Conservation (phyloP, 2,888 invertebrate species). For the Punctoribates punctum region DNA sequence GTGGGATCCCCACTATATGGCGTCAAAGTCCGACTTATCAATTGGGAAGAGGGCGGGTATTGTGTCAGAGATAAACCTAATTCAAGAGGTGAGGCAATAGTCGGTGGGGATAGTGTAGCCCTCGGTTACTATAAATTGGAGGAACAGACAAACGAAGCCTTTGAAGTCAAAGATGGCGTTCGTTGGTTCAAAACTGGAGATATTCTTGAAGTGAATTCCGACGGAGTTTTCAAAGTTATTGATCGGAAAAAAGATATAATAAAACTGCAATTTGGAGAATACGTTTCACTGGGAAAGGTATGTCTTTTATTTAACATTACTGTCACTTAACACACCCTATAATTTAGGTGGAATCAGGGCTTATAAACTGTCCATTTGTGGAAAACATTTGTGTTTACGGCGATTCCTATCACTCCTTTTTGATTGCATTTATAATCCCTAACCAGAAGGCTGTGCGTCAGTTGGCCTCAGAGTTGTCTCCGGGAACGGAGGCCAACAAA, state of each 20-base stretch:
- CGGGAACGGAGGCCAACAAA: constrained; percentile 45
- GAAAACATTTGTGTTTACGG: constrained; percentile 45
- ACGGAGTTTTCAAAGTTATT: constrained; percentile 92
- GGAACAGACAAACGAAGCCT: constrained; percentile 66
- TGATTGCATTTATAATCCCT: constrained; percentile 42
- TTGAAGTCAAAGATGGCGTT: constrained; percentile 68
- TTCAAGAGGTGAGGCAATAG: constrained; percentile 77
- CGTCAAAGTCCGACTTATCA: constrained; percentile 76
- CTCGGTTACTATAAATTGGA: constrained; percentile 79
- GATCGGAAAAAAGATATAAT: constrained; percentile 94
- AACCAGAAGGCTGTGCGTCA: background rate
- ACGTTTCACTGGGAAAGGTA: constrained; percentile 85
- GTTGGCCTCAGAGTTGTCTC: constrained; percentile 24
- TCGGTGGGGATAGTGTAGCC: constrained; percentile 85
- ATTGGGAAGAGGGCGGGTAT: constrained; percentile 89
- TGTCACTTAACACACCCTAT: too few species aligned
- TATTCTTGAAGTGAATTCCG: constrained; percentile 84
- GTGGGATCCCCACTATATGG: constrained; percentile 83
- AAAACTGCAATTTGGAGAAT: constrained; percentile 86
- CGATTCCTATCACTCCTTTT: constrained; percentile 35
- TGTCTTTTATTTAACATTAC: background rate
- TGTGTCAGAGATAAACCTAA: constrained; percentile 76
- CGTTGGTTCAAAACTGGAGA: constrained; percentile 97
- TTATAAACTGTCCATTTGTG: constrained; percentile 40
- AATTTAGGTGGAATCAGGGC: constrained; percentile 41